Base-by-base conservation (phyloP, 2,797 vertebrate species). In the Pogonophryne albipinna region DNA sequence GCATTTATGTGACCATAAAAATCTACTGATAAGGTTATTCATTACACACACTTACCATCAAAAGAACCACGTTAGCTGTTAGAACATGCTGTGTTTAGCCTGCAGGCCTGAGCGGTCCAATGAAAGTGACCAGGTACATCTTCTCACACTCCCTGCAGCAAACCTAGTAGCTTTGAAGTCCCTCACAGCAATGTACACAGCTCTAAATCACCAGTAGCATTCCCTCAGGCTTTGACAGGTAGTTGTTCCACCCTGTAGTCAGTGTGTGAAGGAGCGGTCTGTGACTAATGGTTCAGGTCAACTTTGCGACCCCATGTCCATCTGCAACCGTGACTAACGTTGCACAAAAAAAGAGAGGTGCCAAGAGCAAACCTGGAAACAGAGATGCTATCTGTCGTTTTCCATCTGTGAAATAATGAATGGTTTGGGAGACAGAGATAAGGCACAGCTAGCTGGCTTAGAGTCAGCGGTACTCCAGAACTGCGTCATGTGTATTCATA, bases 381-480 rank as follows among this genome's bases (percentile, higher is more conserved):
- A 66, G 53, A 89, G 89, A 91, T 89, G 65, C 19, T 89, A 91
- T 93, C 92, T 53, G 27, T 65, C 17, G 1, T 69, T 86, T 89
- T 82, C 83, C 89, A 86, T 80, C 71, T 79, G 85, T 82, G 65
- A 16, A 41, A 38, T 79, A 85, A 90, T 73, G 45, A 84, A 83
- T 46, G 27, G 52, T 51, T 59, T 71, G 61, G 45, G 50, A 27
- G 8, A 5, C 44, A 31, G 58, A 56, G 79, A 88, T 87, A 87
- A 86, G 66, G 69, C 77, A 80, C 70, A 44, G 55, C 38, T 41
- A 68, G 71, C 72, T 51, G 23, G 20, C 46, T 70, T 20, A 78
- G 11, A 42, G 46, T 50, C 70, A 59, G 52, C n/a, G n/a, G 45
- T 50, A 65, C 50, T 51, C 7, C 12, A 6, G 72, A 49, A 78